These are phyloP conservation scores for Eilema caniola DNA, from an alignment of 2,888 invertebrate species.

Conservation along the genomic window DNA sequence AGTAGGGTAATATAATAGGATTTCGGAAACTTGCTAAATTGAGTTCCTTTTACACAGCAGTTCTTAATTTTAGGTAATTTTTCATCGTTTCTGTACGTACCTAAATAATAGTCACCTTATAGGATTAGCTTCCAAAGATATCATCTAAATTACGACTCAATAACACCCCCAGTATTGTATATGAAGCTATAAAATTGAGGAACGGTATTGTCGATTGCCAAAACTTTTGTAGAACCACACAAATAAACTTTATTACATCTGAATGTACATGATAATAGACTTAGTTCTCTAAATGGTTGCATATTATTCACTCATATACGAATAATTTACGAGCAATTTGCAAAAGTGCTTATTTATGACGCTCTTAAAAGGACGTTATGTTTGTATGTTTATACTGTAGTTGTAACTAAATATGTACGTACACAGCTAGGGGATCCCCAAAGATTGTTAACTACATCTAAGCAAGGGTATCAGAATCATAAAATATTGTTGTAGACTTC, in stretches of 20 bases:
- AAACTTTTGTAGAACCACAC: conserved; percentile 51
- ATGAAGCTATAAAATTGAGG: conserved; percentile 42
- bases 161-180: conserved; percentile 24
- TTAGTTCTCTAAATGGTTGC: conserved; percentile 62
- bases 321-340: conserved; percentile 81
- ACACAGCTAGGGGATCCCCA: not conserved
- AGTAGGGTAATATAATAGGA: not conserved
- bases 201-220: conserved; percentile 35
- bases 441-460: conserved; percentile 21
- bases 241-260: conserved; percentile 60
- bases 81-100: not conserved
- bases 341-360: conserved; percentile 74
- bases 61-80: not conserved
- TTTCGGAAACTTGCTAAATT: not conserved
- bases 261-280: conserved; percentile 60
- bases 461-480: conserved; percentile 2
- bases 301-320: conserved; percentile 63
- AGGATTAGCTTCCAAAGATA: not conserved
- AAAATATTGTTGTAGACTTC: conserved; percentile 1
- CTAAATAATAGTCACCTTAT: not conserved
- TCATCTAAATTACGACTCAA: conserved; percentile 14
- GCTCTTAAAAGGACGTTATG: conserved; percentile 55
- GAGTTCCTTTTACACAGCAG: not conserved
- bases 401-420: conserved; percentile 9
- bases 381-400: conserved; percentile 40